phyloP scores from a whole-genome alignment of 1,140 invertebrate species.

The Calosoma granatense region DNA sequence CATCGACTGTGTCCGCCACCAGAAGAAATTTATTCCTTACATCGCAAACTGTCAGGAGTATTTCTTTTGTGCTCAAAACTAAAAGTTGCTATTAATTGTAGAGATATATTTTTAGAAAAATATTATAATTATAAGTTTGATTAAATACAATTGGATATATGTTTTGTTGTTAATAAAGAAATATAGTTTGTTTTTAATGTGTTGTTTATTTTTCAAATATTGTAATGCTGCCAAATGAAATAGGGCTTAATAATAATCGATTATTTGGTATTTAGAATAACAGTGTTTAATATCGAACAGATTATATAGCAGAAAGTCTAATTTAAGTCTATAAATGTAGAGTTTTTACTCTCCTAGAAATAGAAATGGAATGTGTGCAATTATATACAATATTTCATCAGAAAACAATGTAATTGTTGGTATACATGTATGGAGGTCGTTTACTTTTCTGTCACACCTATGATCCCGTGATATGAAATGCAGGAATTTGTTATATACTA shows the following conservation, averaged over 20 bases:
- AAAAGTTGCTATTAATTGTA: slow-evolving; percentile 75
- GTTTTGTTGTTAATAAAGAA: not conserved
- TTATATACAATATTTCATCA: too few species aligned
- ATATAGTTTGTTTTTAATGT: too few species aligned
- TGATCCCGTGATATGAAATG: too few species aligned
- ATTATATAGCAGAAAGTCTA: not conserved
- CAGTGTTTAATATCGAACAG: not conserved
- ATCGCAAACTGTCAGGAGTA: slow-evolving; percentile 94
- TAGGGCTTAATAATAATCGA: too few species aligned
- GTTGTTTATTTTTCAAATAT: too few species aligned
- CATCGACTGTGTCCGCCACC: slow-evolving; percentile 94
- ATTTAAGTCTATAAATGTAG: not conserved
- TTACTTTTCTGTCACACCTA: too few species aligned
- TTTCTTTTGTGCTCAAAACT: slow-evolving; percentile 92
- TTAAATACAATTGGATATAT: slow-evolving; percentile 14
- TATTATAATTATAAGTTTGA: slow-evolving; percentile 54
- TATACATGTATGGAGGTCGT: too few species aligned
- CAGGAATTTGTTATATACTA: too few species aligned
- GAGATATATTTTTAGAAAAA: slow-evolving; percentile 75
- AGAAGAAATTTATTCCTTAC: slow-evolving; percentile 97
- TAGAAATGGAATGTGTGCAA: not conserved
- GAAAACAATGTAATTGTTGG: too few species aligned
- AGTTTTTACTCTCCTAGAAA: not conserved
- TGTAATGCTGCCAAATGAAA: too few species aligned
- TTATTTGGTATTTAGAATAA: too few species aligned